A percentile compares a stretch with the other conserved stretches of the same genome.
Conservation (phyloP, 1,140 invertebrate species). For the Homalodisca vitripennis region DNA sequence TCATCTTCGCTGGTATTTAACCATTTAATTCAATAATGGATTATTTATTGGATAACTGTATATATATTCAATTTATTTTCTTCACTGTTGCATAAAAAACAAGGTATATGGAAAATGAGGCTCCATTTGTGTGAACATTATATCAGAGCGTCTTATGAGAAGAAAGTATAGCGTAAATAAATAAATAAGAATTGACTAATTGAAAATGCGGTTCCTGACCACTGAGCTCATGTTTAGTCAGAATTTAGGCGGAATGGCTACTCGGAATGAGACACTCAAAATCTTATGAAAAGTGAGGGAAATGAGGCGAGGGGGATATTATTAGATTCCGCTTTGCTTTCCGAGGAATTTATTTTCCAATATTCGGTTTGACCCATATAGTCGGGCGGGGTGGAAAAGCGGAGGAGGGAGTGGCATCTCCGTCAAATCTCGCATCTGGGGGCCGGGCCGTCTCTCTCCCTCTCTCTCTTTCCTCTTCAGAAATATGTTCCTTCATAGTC, state of each 20-base stretch:
- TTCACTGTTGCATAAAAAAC: too few species aligned
- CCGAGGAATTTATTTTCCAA: slow-evolving; percentile 27
- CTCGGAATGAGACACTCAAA: slow-evolving; percentile 22
- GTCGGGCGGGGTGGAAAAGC: not conserved
- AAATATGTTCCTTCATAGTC: slow-evolving; percentile 22
- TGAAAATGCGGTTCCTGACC: too few species aligned
- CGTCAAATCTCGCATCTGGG: slow-evolving; percentile 24
- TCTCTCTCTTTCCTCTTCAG: not conserved
- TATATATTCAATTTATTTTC: too few species aligned
- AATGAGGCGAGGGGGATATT: slow-evolving; percentile 25
- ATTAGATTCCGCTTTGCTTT: slow-evolving; percentile 27
- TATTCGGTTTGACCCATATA: slow-evolving; percentile 26
- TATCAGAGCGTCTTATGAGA: too few species aligned
- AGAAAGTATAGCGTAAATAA: too few species aligned
- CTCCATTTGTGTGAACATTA: too few species aligned
- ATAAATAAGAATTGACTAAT: too few species aligned
- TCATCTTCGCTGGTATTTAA: too few species aligned
- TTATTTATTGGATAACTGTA: too few species aligned
- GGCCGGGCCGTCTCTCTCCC: not conserved
- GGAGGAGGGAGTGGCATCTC: not conserved
- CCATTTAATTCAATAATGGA: too few species aligned
- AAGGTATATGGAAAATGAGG: too few species aligned
- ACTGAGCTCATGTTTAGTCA: not conserved
- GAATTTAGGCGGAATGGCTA: not conserved
- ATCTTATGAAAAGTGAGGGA: slow-evolving; percentile 26